Evolutionary conservation across 1,140 invertebrate genomes (phyloP).

Genomic region (Schmidtea mediterranea): DNA sequence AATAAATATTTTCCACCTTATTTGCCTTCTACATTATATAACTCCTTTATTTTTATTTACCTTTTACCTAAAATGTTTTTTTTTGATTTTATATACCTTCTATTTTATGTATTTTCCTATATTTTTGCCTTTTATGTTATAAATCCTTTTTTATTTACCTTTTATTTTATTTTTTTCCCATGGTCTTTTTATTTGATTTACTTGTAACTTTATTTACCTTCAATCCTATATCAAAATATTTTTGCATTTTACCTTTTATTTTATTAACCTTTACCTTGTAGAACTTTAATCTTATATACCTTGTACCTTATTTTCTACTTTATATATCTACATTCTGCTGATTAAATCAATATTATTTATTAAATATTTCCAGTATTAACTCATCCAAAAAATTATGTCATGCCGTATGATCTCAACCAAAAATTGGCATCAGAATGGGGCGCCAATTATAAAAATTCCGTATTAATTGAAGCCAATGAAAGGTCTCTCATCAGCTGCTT

Average conservation of each 20-base stretch:
- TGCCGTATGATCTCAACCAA: constrained; percentile 1
- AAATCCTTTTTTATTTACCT: too few relatives aligned
- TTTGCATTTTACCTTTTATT: too few relatives aligned
- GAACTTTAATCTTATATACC: neutral
- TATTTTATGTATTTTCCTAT: neutral
- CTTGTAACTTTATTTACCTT: too few relatives aligned
- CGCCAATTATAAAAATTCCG: constrained; percentile 23
- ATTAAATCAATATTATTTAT: neutral
- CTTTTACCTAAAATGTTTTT: constrained; percentile 30
- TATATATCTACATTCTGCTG: neutral
- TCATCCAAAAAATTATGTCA: neutral
- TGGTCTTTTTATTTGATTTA: too few relatives aligned
- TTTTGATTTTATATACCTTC: neutral
- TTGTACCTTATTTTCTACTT: neutral
- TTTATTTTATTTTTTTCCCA: too few relatives aligned
- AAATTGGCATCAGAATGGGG: neutral
- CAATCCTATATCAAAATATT: too few relatives aligned
- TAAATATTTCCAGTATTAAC: neutral
- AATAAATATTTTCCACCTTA: too few relatives aligned
- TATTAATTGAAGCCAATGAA: constrained; percentile 53
- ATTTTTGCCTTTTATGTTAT: neutral
- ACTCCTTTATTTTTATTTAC: too few relatives aligned
- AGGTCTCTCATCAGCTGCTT: constrained; percentile 46
- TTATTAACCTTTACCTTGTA: neutral
- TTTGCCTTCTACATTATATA: too few relatives aligned